phyloP scores from a whole-genome alignment of 2,113 vertebrate genomes.

The Archilochus colubris region DNA sequence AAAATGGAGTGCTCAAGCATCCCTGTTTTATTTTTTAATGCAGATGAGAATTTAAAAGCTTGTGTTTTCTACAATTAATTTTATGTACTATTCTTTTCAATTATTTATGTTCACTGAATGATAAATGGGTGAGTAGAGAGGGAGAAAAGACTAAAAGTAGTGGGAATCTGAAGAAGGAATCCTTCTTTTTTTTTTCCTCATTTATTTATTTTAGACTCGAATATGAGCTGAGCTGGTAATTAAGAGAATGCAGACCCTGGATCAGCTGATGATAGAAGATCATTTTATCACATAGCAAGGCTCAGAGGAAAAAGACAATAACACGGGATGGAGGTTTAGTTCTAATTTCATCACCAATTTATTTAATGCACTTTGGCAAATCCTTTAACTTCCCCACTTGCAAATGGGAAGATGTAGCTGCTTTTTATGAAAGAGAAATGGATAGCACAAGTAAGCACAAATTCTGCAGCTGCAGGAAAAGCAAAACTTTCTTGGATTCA shows the following conservation, averaged over 20 bases:
- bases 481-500: not conserved
- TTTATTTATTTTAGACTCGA: constrained; percentile 56
- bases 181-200: constrained; percentile 6
- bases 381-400: not conserved
- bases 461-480: not conserved
- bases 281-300: not conserved
- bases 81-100: constrained; percentile 71
- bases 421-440: not conserved
- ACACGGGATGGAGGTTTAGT: not conserved
- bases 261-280: not conserved
- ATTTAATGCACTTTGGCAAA: not conserved
- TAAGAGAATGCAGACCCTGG: not conserved
- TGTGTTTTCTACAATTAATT: constrained; percentile 71
- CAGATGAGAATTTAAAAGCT: constrained; percentile 68
- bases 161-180: not conserved
- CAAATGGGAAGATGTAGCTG: accelerated
- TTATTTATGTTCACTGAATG: constrained; percentile 67
- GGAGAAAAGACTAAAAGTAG: not conserved
- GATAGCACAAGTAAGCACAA: not conserved
- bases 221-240: constrained; percentile 2
- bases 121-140: constrained; percentile 27
- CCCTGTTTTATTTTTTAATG: constrained; percentile 68
- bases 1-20: constrained; percentile 10
- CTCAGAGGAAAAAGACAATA: not conserved
- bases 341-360: not conserved